A percentile compares a stretch with the other conserved stretches of the same genome.
These are phyloP conservation scores for Xiphorhynchus erythropygius DNA, from an alignment of 2,797 vertebrate species.

Conservation along the genomic window DNA sequence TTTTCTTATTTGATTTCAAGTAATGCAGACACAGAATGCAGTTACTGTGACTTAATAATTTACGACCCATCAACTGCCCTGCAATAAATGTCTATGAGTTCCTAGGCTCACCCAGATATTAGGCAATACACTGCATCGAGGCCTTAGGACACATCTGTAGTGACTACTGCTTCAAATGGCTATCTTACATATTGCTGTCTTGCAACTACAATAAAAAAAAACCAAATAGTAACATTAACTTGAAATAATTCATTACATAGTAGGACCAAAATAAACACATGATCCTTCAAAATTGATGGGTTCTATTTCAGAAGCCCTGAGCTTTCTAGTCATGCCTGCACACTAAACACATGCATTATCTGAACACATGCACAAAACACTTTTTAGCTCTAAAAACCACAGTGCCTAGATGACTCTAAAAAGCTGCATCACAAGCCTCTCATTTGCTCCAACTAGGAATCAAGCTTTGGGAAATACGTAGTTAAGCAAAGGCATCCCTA, in stretches of 20 bases:
- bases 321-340: background rate
- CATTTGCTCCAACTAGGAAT: background rate
- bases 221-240: background rate
- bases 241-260: background rate
- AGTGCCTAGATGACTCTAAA: background rate
- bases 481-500: background rate
- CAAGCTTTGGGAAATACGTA: background rate
- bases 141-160: background rate
- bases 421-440: background rate
- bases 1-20: background rate
- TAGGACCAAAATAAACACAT: background rate
- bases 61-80: background rate
- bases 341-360: background rate
- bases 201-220: background rate
- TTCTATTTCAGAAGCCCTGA: background rate
- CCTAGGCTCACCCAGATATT: background rate
- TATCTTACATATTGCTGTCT: background rate
- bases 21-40: background rate
- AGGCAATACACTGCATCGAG: background rate
- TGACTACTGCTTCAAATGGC: background rate
- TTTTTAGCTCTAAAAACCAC: background rate
- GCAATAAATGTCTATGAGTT: background rate
- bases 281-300: background rate
- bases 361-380: background rate
- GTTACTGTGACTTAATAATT: background rate